These are phyloP conservation scores for Erythrocercus mccallii DNA, from an alignment of 2,113 vertebrate genomes.

Conservation along the genomic window DNA sequence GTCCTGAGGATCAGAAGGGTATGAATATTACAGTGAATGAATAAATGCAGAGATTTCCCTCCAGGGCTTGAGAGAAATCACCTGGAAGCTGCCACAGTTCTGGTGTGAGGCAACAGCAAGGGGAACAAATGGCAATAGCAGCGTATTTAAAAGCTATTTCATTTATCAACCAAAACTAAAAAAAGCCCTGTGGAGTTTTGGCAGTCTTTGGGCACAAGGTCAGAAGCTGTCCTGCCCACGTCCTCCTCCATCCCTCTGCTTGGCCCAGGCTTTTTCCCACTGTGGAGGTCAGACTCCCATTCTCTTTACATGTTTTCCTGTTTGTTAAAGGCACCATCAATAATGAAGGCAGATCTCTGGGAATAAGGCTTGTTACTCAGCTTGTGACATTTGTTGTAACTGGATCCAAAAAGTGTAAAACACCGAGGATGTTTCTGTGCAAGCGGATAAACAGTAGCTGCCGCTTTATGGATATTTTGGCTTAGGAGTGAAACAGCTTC, in stretches of 20 bases:
- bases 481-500: background rate
- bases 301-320: background rate
- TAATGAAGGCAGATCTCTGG: background rate
- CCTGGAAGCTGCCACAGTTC: background rate
- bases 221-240: background rate
- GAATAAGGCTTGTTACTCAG: background rate
- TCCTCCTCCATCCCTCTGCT: background rate
- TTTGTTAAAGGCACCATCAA: slow-evolving; percentile 11
- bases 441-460: slow-evolving; percentile 5
- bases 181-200: background rate
- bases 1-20: background rate
- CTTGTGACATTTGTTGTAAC: background rate
- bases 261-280: background rate
- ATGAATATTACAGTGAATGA: background rate
- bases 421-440: background rate
- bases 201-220: background rate
- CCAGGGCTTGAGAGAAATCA: slow-evolving; percentile 9
- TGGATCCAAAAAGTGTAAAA: background rate
- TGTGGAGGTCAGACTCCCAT: background rate
- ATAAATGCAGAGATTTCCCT: background rate
- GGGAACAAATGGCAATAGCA: background rate
- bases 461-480: background rate
- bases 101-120: background rate
- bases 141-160: background rate
- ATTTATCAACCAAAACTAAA: slow-evolving; percentile 8